Conservation (phyloP, 2,797 vertebrate genomes). For the Acanthopagrus latus region DNA sequence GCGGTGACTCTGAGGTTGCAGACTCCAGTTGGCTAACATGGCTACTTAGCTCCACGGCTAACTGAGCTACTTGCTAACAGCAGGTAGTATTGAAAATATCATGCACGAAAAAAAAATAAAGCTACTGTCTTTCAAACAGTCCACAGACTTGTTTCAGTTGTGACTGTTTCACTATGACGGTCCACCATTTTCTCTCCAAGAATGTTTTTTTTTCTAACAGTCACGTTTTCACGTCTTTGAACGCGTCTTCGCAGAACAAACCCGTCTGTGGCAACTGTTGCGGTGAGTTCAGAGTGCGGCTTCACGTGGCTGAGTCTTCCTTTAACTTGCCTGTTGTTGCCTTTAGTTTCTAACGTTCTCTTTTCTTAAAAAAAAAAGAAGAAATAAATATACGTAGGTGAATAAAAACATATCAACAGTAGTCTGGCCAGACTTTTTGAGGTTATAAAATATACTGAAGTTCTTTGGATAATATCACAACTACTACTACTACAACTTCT, state of each 20-base stretch:
- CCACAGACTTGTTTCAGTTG: not conserved
- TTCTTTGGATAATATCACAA: slow-evolving; percentile 75
- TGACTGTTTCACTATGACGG: not conserved
- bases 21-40: no score
- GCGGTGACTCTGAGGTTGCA: no score
- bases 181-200: not conserved
- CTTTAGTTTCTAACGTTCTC: slow-evolving; percentile 83
- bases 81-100: no score
- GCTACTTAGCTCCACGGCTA: no score
- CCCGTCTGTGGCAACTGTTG: slow-evolving; percentile 24
- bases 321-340: slow-evolving; percentile 86
- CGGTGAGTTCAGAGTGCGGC: slow-evolving; percentile 30
- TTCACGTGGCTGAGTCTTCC: slow-evolving; percentile 62
- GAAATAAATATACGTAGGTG: slow-evolving; percentile 55
- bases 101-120: not conserved
- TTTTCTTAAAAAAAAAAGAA: slow-evolving; percentile 69
- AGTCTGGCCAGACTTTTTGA: slow-evolving; percentile 77
- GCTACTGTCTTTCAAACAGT: not conserved
- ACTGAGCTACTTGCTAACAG: no score
- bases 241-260: not conserved
- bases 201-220: not conserved
- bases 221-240: not conserved
- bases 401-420: slow-evolving; percentile 84
- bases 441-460: slow-evolving; percentile 66
- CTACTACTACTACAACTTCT: slow-evolving; percentile 36